These are phyloP conservation scores for Gymnocheta viridis DNA, from an alignment of 2,888 invertebrate species.

Conservation along the genomic window DNA sequence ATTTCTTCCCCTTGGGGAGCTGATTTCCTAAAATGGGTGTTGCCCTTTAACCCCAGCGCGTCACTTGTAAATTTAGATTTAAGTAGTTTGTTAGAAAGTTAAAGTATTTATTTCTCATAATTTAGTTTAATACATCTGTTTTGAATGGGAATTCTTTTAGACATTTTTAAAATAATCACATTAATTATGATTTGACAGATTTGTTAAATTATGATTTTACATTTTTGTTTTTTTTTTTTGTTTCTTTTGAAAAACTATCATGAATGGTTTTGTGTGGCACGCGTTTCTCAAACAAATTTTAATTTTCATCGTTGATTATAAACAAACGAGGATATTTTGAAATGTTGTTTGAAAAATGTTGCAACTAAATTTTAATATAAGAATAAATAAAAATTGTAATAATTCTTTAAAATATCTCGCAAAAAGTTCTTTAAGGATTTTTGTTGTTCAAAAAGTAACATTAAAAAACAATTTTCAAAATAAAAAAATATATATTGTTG, in stretches of 20 bases:
- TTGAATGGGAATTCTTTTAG: neutral
- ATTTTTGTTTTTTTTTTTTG: neutral
- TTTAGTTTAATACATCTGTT: slow-evolving; percentile 36
- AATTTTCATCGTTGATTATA: neutral
- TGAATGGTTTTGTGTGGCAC: slow-evolving; percentile 38
- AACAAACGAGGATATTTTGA: slow-evolving; percentile 16
- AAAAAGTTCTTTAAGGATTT: too few species aligned
- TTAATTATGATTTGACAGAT: slow-evolving; percentile 68
- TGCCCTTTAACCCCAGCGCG: slow-evolving; percentile 52
- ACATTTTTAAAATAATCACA: slow-evolving; percentile 46
- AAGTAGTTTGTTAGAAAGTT: slow-evolving; percentile 36
- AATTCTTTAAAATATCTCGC: too few species aligned
- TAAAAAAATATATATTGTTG: too few species aligned
- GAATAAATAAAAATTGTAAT: too few species aligned
- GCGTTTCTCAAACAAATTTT: slow-evolving; percentile 10
- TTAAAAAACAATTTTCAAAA: too few species aligned
- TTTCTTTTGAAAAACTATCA: neutral
- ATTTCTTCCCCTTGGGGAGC: slow-evolving; percentile 20
- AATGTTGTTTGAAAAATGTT: slow-evolving; percentile 7
- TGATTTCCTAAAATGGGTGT: slow-evolving; percentile 24
- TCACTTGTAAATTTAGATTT: slow-evolving; percentile 25
- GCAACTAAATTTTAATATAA: too few species aligned
- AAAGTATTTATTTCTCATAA: slow-evolving; percentile 33
- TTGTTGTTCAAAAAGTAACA: too few species aligned
- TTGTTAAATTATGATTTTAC: slow-evolving; percentile 61